A percentile compares a stretch with the other conserved stretches of the same genome.
These are phyloP conservation scores for Drosophila yakuba DNA, from an alignment of 1,140 invertebrate genomes.

Conservation along the genomic window DNA sequence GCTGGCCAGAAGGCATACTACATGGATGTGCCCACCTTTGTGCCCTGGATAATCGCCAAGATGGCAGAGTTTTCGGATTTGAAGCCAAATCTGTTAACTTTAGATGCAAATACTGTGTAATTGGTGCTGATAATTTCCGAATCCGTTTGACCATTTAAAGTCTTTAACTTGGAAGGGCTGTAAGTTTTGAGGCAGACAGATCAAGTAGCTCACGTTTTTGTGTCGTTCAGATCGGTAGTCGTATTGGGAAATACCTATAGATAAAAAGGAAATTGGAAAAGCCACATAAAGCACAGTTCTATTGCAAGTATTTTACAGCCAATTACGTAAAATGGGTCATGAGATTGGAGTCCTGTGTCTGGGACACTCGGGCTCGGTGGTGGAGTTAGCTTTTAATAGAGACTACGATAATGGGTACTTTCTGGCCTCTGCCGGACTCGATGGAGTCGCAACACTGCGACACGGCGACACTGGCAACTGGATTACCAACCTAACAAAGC, in stretches of 20 bases:
- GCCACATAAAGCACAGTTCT: too few species aligned
- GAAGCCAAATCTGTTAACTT: background rate
- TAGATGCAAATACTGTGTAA: too few species aligned
- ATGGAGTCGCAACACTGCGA: constrained; percentile 98
- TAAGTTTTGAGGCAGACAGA: too few species aligned
- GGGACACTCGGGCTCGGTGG: constrained; percentile 97
- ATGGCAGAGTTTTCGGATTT: background rate
- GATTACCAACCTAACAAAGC: constrained; percentile 97
- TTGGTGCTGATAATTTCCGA: too few species aligned
- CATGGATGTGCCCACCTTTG: background rate
- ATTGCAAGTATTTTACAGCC: background rate
- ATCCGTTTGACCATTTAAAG: too few species aligned
- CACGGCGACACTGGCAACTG: constrained; percentile 98
- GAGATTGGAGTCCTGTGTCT: constrained; percentile 90
- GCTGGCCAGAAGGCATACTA: background rate
- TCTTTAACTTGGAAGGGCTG: too few species aligned
- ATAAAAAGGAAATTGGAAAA: too few species aligned
- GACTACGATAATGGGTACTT: constrained; percentile 95
- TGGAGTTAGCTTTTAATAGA: constrained; percentile 96
- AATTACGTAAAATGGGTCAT: background rate
- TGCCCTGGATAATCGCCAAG: constrained; percentile 3
- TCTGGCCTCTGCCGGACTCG: constrained; percentile 94
- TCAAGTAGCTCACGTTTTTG: background rate
- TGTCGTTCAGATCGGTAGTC: too few species aligned
- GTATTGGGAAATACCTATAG: too few species aligned